Conservation (phyloP, 2,888 invertebrate species). For the Fragum whitleyi region DNA sequence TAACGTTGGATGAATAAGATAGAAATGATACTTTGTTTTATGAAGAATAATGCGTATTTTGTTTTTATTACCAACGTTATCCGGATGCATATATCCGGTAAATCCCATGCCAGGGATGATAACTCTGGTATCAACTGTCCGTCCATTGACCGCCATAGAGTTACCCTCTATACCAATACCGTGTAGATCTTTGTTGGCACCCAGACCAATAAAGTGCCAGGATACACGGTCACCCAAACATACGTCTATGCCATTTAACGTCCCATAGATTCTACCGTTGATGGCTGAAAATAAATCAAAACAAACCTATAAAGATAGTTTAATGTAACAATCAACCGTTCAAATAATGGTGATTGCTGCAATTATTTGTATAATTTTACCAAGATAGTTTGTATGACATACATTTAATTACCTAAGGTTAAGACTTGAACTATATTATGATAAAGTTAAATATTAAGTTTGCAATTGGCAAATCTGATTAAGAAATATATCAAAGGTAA, state of each 20-base stretch:
- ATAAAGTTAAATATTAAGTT: too few relatives aligned
- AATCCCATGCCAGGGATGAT: constrained; percentile 66
- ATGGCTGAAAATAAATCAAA: constrained; percentile 62
- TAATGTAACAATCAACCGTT: too few relatives aligned
- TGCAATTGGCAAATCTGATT: too few relatives aligned
- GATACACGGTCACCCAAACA: constrained; percentile 70
- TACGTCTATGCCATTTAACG: constrained; percentile 70
- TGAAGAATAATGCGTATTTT: too few relatives aligned
- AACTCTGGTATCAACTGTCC: constrained; percentile 58
- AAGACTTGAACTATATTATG: too few relatives aligned
- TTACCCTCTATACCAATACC: constrained; percentile 68
- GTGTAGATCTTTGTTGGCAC: constrained; percentile 66
- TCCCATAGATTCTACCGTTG: constrained; percentile 73
- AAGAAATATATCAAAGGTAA: too few relatives aligned
- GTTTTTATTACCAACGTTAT: constrained; percentile 65
- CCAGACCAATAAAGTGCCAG: constrained; percentile 68
- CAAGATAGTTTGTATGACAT: too few relatives aligned
- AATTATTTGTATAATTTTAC: too few relatives aligned
- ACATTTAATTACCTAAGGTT: too few relatives aligned
- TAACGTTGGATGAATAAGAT: too few relatives aligned
- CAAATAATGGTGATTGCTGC: too few relatives aligned
- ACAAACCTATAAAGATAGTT: not conserved
- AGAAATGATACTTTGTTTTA: too few relatives aligned
- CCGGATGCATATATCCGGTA: constrained; percentile 66
- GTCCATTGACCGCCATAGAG: constrained; percentile 61